Base-by-base conservation (phyloP, 2,888 invertebrate species). In the Drosophila hawaiiensis region DNA sequence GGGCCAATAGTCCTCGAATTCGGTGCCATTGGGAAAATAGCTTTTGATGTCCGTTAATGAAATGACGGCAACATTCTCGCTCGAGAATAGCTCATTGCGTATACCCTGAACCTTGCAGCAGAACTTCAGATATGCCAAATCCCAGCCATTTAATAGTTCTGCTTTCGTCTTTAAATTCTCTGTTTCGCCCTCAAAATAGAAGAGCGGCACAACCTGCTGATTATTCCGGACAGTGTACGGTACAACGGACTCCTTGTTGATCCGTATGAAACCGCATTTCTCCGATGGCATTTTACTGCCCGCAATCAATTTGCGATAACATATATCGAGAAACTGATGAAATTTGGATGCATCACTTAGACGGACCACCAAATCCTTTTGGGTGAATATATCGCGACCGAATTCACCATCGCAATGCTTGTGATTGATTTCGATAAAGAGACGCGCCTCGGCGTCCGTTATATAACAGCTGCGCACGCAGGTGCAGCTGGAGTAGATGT, bases 61-160 rank as follows among this genome's bases (percentile, higher is more conserved):
- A 72, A 98, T 98, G 89, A 98, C 98, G 64, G 97, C 96, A 93
- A 98, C 98, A 14, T 97, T 97, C 91, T 98, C 97, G 94, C 97
- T 97, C 28, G 97, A 97, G 94, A 98, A 98, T 71, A 98, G 94
- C 94, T 98, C 98, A 91, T 97, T 98, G 79, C 98, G 94, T 84
- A 98, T 98, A 61, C 98, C 98, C 94, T 98, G 98, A 80, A 98
- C 98, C 94, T 98, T 98, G 94, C 98, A 98, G 94, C 98, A 98
- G 93, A 98, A 98, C 94, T 98, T 98, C 78, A 98, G 94, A 93
- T 98, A 98, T 0, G 98, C 97, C 81, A 98, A 94, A 94, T 98
- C 98, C 98, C 98, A 98, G 72, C 97, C 97, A 91, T 97, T 97
- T 43, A 98, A 94, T 92, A 97, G 96, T 90, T 97, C 97, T 3